These are phyloP conservation scores for Sycophila texana DNA, from an alignment of 2,888 invertebrate genomes.

Conservation along the genomic window DNA sequence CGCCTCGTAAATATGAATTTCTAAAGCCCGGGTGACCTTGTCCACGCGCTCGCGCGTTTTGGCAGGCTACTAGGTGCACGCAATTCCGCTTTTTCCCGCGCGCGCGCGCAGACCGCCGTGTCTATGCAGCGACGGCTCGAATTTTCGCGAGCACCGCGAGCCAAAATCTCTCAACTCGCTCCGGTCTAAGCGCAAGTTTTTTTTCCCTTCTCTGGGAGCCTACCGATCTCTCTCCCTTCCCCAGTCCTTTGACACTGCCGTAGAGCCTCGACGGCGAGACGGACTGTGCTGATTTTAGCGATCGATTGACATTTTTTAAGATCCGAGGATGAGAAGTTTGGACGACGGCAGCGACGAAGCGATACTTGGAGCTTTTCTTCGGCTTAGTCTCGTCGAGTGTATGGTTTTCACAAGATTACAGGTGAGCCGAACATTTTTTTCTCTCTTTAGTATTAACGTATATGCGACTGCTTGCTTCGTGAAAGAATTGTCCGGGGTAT, in stretches of 20 bases:
- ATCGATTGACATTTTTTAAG: conserved; percentile 54
- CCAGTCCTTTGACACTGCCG: neutral
- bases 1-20: conserved; percentile 47
- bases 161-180: neutral
- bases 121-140: neutral
- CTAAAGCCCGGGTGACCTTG: conserved; percentile 53
- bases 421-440: conserved; percentile 42
- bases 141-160: neutral
- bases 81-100: conserved; percentile 50
- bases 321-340: conserved; percentile 58
- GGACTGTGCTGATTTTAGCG: conserved; percentile 35
- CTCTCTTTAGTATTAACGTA: neutral
- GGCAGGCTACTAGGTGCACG: conserved; percentile 49
- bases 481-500: conserved; percentile 9
- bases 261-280: neutral
- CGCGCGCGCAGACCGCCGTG: neutral
- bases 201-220: neutral
- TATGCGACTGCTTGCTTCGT: conserved; percentile 1
- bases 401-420: conserved; percentile 58
- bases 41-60: conserved; percentile 48
- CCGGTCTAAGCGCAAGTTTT: neutral
- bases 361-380: conserved; percentile 56
- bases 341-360: conserved; percentile 56
- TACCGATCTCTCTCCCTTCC: neutral
- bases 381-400: conserved; percentile 57